Conservation (phyloP, 1,140 invertebrate genomes). For the Drosophila miranda region DNA sequence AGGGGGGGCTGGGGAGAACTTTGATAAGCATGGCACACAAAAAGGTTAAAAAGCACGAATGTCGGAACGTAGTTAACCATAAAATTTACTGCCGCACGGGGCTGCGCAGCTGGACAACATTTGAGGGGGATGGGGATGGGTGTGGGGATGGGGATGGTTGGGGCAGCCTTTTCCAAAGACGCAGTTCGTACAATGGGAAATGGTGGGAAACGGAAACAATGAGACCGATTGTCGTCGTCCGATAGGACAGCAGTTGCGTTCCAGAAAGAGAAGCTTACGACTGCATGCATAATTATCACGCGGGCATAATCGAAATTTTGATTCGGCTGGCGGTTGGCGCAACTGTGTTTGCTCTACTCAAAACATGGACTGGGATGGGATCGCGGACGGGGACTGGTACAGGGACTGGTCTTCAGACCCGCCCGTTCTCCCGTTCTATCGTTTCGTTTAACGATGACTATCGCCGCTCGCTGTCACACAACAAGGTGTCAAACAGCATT, state of each 20-base stretch:
- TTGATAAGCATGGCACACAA: conserved; percentile 44
- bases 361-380: conserved; percentile 4
- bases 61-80: conserved; percentile 67
- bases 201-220: conserved; percentile 80
- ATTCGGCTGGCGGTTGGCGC: conserved; percentile 28
- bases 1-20: neutral
- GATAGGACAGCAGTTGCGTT: conserved; percentile 18
- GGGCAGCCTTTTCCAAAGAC: conserved; percentile 49
- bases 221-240: conserved; percentile 72
- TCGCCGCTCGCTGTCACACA: conserved; percentile 40
- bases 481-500: conserved; percentile 74
- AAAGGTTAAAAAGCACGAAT: conserved; percentile 73
- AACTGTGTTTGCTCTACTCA: conserved; percentile 61
- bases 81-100: conserved; percentile 65
- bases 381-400: neutral
- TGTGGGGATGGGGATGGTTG: conserved; percentile 6
- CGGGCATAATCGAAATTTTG: conserved; percentile 67
- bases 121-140: conserved; percentile 8
- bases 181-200: conserved; percentile 56
- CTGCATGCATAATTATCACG: conserved; percentile 74
- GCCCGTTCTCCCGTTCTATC: neutral
- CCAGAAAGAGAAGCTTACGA: conserved; percentile 50
- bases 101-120: conserved; percentile 54
- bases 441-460: conserved; percentile 40
- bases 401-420: conserved; percentile 1